A percentile compares a stretch with the other conserved stretches of the same genome.
Evolutionary conservation across 2,888 invertebrate species (phyloP).

Genomic region (Lottia gigantea): DNA sequence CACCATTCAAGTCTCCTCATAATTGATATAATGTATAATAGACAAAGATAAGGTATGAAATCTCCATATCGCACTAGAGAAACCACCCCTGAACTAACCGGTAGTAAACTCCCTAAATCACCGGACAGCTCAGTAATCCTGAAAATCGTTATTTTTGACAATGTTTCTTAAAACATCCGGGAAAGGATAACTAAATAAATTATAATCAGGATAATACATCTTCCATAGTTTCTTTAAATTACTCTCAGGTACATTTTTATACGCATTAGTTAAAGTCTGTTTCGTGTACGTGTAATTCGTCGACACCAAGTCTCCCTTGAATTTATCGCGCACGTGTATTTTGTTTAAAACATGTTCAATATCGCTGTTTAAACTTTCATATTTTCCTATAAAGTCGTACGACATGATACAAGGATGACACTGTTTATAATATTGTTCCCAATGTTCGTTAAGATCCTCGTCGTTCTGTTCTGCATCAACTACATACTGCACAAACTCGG

Average conservation of each 20-base stretch:
- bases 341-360: conserved; percentile 24
- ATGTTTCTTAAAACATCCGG: conserved; percentile 33
- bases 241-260: conserved; percentile 77
- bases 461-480: conserved; percentile 28
- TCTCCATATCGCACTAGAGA: too few relatives aligned
- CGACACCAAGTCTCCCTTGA: conserved; percentile 27
- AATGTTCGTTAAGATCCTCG: conserved; percentile 78
- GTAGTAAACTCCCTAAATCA: too few relatives aligned
- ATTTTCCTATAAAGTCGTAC: conserved; percentile 89
- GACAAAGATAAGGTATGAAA: too few relatives aligned
- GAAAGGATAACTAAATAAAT: conserved; percentile 79
- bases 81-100: too few relatives aligned
- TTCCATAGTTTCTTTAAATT: conserved; percentile 41
- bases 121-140: conserved; percentile 30
- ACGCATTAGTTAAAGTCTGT: conserved; percentile 61
- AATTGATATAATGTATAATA: too few relatives aligned
- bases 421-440: conserved; percentile 83
- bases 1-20: too few relatives aligned
- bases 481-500: conserved; percentile 34
- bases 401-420: conserved; percentile 87
- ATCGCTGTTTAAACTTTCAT: conserved; percentile 76
- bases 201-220: conserved; percentile 82
- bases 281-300: conserved; percentile 25
- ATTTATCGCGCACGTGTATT: conserved; percentile 17
- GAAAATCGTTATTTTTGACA: conserved; percentile 22